Conservation (phyloP, 2,888 invertebrate species). For the Apotomis turbidana region DNA sequence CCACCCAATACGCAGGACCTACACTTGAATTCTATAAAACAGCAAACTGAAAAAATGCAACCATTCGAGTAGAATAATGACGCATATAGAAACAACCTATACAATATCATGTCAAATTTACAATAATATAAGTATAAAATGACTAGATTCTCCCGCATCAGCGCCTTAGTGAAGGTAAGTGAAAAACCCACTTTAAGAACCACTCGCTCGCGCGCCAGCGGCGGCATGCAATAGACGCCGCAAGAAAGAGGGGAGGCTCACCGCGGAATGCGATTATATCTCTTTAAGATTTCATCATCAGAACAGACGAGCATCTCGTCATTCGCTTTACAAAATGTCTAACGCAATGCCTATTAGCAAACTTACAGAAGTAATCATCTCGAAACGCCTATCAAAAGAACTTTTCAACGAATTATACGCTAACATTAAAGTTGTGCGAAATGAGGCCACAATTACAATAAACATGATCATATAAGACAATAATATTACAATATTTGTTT, state of each 20-base stretch:
- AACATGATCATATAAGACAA: not conserved
- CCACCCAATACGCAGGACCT: conserved; percentile 33
- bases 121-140: not conserved
- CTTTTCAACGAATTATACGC: conserved; percentile 2
- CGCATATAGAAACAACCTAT: conserved; percentile 2
- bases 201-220: conserved; percentile 48
- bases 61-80: not conserved
- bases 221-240: conserved; percentile 56
- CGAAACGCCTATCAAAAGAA: conserved; percentile 29
- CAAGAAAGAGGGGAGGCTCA: conserved; percentile 59
- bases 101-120: not conserved
- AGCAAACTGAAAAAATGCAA: not conserved
- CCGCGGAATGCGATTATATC: conserved; percentile 75
- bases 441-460: not conserved
- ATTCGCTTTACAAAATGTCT: conserved; percentile 51
- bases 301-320: conserved; percentile 54
- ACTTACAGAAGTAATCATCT: conserved; percentile 38
- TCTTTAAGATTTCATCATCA: conserved; percentile 66
- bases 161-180: conserved; percentile 47
- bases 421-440: conserved; percentile 3
- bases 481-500: not conserved
- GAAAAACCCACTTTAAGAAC: conserved; percentile 57
- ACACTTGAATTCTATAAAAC: conserved; percentile 1
- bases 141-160: conserved; percentile 7
- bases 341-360: conserved; percentile 48